Percentiles rank a stretch among this genome's conserved stretches.
phyloP scores from a whole-genome alignment of 2,888 invertebrate species.

The Thecocarcelia acutangulata region DNA sequence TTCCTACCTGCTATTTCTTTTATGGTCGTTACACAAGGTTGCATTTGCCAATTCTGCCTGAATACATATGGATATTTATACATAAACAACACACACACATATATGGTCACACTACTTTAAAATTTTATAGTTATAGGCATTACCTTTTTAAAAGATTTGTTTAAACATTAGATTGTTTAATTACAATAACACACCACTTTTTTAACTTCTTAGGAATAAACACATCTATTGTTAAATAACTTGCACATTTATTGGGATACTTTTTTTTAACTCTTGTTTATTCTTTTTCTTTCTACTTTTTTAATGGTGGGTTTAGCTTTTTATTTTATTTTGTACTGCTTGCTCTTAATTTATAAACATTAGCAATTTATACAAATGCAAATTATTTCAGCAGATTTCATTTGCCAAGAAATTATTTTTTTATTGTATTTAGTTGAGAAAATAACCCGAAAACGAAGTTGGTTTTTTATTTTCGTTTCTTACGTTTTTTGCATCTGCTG shows the following conservation, averaged over 20 bases:
- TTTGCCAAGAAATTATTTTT: too few species aligned
- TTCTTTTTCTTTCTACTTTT: conserved; percentile 26
- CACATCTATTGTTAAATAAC: conserved; percentile 10
- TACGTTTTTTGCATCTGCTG: conserved; percentile 36
- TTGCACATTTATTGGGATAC: conserved; percentile 11
- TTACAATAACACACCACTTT: too few species aligned
- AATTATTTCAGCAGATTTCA: too few species aligned
- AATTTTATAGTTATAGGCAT: too few species aligned
- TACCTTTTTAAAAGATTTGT: too few species aligned
- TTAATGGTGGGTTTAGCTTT: conserved; percentile 44
- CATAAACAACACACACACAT: neutral
- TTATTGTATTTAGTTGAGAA: too few species aligned
- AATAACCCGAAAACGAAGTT: too few species aligned
- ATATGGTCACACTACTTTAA: neutral
- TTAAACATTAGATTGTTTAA: too few species aligned
- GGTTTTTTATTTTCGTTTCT: conserved; percentile 7
- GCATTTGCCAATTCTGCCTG: conserved; percentile 38
- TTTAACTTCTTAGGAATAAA: too few species aligned
- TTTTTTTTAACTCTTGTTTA: conserved; percentile 20
- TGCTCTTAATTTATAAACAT: neutral
- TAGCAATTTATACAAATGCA: too few species aligned
- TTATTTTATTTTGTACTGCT: conserved; percentile 13
- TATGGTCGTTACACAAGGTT: conserved; percentile 44
- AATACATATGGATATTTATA: neutral
- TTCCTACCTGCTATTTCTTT: conserved; percentile 10